phyloP scores from a whole-genome alignment of 2,888 invertebrate species.

The Busseola fusca region DNA sequence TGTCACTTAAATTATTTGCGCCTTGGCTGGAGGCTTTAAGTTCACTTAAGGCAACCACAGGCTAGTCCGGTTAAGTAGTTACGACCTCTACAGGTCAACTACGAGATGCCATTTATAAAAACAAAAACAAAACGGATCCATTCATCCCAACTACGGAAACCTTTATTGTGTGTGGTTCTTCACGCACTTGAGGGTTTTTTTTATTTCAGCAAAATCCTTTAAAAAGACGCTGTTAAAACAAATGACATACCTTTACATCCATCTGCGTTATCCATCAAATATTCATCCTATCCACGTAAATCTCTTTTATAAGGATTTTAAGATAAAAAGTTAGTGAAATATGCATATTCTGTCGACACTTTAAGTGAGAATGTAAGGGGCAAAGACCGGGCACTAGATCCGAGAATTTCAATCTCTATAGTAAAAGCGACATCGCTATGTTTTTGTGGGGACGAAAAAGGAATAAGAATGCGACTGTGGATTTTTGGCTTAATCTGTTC shows the following conservation, averaged over 20 bases:
- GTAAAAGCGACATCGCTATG: background rate
- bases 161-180: background rate
- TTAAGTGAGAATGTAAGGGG: background rate
- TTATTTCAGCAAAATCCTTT: background rate
- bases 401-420: slow-evolving; percentile 15
- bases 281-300: slow-evolving; percentile 15
- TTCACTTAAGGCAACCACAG: too few species aligned
- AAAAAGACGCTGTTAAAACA: background rate
- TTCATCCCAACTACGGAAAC: background rate
- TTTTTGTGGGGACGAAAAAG: background rate
- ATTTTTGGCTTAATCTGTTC: background rate
- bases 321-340: background rate
- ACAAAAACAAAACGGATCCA: too few species aligned
- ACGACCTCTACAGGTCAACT: too few species aligned
- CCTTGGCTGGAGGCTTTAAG: too few species aligned
- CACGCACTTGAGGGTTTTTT: background rate
- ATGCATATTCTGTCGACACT: slow-evolving; percentile 16
- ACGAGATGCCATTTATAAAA: too few species aligned
- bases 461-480: background rate
- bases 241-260: slow-evolving; percentile 9
- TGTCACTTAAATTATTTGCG: too few species aligned
- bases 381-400: background rate
- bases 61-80: too few species aligned
- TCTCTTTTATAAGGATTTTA: slow-evolving; percentile 4
- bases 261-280: slow-evolving; percentile 16